These are phyloP conservation scores for Sandelia bainsii DNA, from an alignment of 2,797 vertebrate species.

Conservation along the genomic window DNA sequence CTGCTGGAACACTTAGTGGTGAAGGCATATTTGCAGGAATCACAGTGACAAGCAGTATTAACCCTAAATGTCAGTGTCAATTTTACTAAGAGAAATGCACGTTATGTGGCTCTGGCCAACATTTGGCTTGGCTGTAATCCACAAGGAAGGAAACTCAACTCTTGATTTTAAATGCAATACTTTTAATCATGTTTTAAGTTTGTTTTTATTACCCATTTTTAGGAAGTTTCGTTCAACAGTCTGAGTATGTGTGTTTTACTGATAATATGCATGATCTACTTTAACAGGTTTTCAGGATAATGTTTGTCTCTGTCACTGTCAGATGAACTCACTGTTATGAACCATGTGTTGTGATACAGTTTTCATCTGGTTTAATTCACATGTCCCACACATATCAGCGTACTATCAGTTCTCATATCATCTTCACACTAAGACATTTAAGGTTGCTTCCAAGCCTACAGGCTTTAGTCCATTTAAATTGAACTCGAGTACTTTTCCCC, in stretches of 20 bases:
- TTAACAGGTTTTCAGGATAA: not conserved
- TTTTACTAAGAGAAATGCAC: conserved; percentile 59
- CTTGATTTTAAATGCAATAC: conserved; percentile 42
- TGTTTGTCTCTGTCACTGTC: not conserved
- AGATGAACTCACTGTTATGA: conserved; percentile 51
- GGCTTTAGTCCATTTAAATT: no score
- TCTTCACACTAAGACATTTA: not conserved
- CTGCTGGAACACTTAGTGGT: conserved; percentile 67
- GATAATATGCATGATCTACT: conserved; percentile 33
- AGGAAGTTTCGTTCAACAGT: conserved; percentile 22
- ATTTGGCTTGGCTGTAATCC: conserved; percentile 57
- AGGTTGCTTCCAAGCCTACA: no score
- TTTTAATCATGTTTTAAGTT: conserved; percentile 61
- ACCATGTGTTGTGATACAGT: conserved; percentile 26
- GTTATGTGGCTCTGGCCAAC: conserved; percentile 49
- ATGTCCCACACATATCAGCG: conserved; percentile 22
- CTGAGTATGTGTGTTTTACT: conserved; percentile 17
- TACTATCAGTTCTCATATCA: conserved; percentile 22
- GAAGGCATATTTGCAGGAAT: conserved; percentile 73
- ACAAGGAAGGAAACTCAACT: conserved; percentile 57
- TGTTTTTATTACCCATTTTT: conserved; percentile 44
- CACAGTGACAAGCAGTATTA: conserved; percentile 75
- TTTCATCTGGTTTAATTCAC: conserved; percentile 52
- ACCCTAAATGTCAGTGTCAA: conserved; percentile 74
- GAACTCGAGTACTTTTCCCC: no score